Percentiles rank a stretch among this genome's conserved stretches.
Conservation (phyloP, 2,797 vertebrate species). For the Sitta carolinensis region DNA sequence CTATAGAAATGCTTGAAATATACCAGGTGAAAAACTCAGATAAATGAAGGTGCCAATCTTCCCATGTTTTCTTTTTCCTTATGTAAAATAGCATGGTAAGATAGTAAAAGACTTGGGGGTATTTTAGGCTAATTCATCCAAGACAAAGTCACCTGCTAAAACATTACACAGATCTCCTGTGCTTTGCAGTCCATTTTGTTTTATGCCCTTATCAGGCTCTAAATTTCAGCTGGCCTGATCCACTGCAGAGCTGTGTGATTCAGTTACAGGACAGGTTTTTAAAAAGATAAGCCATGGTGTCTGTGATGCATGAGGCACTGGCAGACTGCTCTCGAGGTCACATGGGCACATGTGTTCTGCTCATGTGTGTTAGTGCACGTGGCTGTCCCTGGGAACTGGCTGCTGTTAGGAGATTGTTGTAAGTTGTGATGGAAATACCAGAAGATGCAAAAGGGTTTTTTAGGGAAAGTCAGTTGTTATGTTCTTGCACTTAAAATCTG, state of each 20-base stretch:
- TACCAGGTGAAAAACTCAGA: background rate
- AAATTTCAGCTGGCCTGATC: background rate
- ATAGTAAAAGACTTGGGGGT: background rate
- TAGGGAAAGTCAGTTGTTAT: background rate
- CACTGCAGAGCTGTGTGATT: background rate
- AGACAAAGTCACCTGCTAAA: background rate
- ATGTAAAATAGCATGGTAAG: background rate
- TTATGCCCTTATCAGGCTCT: background rate
- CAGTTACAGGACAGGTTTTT: background rate
- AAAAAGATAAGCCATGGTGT: background rate
- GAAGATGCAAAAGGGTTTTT: background rate
- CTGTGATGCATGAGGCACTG: background rate
- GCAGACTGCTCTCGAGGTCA: background rate
- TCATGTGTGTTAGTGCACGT: rapidly evolving
- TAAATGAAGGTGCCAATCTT: background rate
- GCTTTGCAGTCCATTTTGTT: background rate
- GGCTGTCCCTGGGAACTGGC: background rate
- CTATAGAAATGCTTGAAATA: background rate
- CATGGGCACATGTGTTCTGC: rapidly evolving
- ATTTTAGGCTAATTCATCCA: background rate
- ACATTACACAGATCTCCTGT: background rate
- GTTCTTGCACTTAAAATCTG: background rate
- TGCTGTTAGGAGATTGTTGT: background rate
- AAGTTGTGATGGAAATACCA: background rate
- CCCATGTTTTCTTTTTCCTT: background rate